Base-by-base conservation (phyloP, 2,888 invertebrate species). In the Arctia plantaginis region DNA sequence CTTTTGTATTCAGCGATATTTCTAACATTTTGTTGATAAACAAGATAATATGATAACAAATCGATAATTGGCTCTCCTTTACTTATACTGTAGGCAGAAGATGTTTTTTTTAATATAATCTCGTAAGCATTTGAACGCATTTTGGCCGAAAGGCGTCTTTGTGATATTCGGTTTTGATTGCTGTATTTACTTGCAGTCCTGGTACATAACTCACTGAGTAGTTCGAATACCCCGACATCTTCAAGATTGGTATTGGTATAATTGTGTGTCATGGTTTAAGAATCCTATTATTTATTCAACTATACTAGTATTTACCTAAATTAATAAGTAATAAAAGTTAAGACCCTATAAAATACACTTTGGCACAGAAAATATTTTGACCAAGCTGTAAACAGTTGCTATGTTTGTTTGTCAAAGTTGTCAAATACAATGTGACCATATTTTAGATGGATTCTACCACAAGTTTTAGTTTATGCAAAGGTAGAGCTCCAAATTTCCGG, bases 51-150 rank as follows among this genome's bases (percentile, higher is more conserved):
- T 0, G 94, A 90, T 47, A 95, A 80, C 73, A 96, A 85, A 72
- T 94, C 94, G 23, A 89, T 85, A 27, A 93, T 85, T 0, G 96
- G 95, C 74, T 94, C 93, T 59, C 88, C 87, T 59, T 83, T 85
- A 12, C 79, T 77, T 3, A 78, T 79, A 3, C 90, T 84, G 51
- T 92, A 78, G 62, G 90, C 90, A 79, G 88, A 85, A 1, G 84
- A 69, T 18, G 92, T 88, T 82, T 93, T 95, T 80, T 93, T 94
- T 55, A 96, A 85, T 77, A 96, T 92, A 35, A 96, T 92, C 84
- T 95, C 95, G 75, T 93, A 96, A 0, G 93, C 89, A 72, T 88
- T 85, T 7, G 95, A 92, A 75, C 95, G 89, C 93, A 95, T 93
- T 88, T 93, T 93, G 10, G 86, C 83, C 30, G 88, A 83, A 12